Evolutionary conservation across 1,140 invertebrate species (phyloP).

Genomic region (Neelides sp.): DNA sequence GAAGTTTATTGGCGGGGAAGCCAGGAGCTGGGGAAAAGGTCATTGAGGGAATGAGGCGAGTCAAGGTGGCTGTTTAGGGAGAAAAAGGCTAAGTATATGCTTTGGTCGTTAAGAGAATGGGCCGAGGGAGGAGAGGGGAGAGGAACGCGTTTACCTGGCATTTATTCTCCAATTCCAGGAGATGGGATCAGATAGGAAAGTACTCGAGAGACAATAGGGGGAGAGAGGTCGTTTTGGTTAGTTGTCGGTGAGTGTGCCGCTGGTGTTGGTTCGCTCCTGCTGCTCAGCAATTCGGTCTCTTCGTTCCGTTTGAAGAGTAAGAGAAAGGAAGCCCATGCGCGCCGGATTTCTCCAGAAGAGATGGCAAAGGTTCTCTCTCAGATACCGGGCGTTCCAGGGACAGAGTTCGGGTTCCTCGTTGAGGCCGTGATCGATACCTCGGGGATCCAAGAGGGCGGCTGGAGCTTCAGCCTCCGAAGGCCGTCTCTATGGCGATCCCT

Average conservation of each 20-base stretch:
- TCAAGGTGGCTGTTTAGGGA: no score
- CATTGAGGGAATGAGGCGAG: no score
- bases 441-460: conserved; percentile 28
- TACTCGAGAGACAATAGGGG: background rate
- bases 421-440: conserved; percentile 29
- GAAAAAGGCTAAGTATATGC: no score
- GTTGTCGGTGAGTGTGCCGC: background rate
- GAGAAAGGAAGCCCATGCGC: background rate
- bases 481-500: conserved; percentile 30
- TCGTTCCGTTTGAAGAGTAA: background rate
- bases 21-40: no score
- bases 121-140: background rate
- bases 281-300: no score
- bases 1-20: no score
- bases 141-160: background rate
- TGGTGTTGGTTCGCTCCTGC: no score
- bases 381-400: no score
- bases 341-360: background rate
- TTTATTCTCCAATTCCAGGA: background rate
- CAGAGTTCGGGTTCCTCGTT: background rate
- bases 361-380: no score
- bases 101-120: no score
- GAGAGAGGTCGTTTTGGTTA: conserved; percentile 5
- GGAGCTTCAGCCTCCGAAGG: conserved; percentile 29
- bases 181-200: background rate